Evolutionary conservation across 2,888 invertebrate genomes (phyloP).

Genomic region (Platynereis dumerilii): DNA sequence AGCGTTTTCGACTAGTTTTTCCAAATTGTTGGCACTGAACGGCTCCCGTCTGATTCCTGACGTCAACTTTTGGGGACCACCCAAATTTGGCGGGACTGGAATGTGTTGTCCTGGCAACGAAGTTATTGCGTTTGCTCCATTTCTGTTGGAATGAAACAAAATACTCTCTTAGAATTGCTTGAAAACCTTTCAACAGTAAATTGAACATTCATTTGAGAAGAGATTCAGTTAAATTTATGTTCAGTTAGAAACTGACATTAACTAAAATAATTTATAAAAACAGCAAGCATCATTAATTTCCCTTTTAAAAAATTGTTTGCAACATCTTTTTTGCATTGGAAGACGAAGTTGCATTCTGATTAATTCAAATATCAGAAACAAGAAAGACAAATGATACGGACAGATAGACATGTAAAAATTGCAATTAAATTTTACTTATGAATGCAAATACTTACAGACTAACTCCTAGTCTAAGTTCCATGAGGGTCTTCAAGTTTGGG

Average conservation of each 20-base stretch:
- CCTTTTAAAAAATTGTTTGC: background rate
- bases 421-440: background rate
- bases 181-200: background rate
- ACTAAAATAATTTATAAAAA: background rate
- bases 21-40: slow-evolving; percentile 6
- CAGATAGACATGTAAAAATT: no score
- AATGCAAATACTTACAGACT: slow-evolving; percentile 50
- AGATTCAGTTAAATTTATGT: no score
- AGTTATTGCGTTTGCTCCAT: slow-evolving; percentile 11
- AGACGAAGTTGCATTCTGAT: background rate
- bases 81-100: slow-evolving; percentile 20
- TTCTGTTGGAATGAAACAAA: slow-evolving; percentile 13
- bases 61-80: slow-evolving; percentile 21
- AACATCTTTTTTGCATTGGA: background rate
- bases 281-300: background rate
- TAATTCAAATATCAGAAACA: background rate
- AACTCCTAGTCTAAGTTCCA: slow-evolving; percentile 63
- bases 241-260: background rate
- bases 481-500: slow-evolving; percentile 74
- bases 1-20: slow-evolving; percentile 4
- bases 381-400: no score
- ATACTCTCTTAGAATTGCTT: background rate
- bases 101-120: slow-evolving; percentile 17
- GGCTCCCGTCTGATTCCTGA: slow-evolving; percentile 15
- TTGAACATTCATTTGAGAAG: no score